Conservation (phyloP, 2,113 vertebrate genomes). For the Percopsis transmontana region DNA sequence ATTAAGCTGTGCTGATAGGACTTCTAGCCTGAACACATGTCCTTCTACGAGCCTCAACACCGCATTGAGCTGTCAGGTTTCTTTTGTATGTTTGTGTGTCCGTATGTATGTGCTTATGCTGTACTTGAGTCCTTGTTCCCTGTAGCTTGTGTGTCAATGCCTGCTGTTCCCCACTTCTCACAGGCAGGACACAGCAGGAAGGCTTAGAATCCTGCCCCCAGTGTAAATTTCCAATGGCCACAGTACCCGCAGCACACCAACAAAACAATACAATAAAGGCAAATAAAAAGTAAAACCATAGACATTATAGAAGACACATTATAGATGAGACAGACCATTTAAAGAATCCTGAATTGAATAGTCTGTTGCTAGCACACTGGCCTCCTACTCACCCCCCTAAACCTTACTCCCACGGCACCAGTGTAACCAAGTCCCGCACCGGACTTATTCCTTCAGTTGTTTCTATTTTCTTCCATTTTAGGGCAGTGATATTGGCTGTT, state of each 20-base stretch:
- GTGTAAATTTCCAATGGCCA: constrained; percentile 16
- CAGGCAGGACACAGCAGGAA: constrained; percentile 28
- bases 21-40: constrained; percentile 14
- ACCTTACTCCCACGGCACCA: too few species aligned
- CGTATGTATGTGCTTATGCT: not conserved
- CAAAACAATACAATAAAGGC: not conserved
- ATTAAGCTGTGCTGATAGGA: constrained; percentile 27
- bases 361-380: too few species aligned
- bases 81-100: not conserved
- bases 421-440: too few species aligned
- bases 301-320: too few species aligned
- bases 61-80: not conserved
- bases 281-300: not conserved
- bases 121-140: constrained; percentile 5
- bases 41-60: not conserved
- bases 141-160: constrained; percentile 15
- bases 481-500: too few species aligned
- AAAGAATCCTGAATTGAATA: too few species aligned
- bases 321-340: too few species aligned
- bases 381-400: too few species aligned
- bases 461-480: too few species aligned
- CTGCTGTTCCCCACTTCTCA: constrained; percentile 33
- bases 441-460: too few species aligned
- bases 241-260: not conserved
- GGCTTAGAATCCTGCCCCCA: not conserved